Conservation (phyloP, 2,797 vertebrate genomes). For the Crypturellus tataupa region DNA sequence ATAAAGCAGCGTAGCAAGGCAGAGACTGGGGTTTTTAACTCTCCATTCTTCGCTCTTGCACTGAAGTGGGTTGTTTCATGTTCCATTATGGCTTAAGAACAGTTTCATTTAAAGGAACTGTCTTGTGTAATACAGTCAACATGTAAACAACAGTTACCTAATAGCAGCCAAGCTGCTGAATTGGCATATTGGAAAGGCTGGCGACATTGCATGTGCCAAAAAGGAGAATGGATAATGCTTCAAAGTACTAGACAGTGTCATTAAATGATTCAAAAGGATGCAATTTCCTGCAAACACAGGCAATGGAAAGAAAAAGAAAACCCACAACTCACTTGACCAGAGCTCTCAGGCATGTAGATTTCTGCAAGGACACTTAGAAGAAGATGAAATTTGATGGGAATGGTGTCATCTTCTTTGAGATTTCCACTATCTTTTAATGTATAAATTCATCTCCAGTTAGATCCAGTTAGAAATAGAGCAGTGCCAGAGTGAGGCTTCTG, state of each 20-base stretch:
- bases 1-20: not conserved
- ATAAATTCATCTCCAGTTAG: constrained; percentile 1
- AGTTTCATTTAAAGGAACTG: not conserved
- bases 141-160: not conserved
- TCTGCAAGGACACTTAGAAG: not conserved
- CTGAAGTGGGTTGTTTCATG: not conserved
- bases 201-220: not conserved
- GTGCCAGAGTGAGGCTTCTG: not conserved
- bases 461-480: not conserved
- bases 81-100: not conserved
- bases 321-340: not conserved
- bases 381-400: not conserved
- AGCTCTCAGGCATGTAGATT: not conserved
- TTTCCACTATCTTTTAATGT: not conserved
- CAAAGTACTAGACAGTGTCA: not conserved
- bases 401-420: not conserved
- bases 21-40: not conserved
- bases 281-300: not conserved
- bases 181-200: not conserved
- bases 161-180: constrained; percentile 25
- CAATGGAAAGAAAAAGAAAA: not conserved
- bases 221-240: not conserved
- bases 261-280: not conserved
- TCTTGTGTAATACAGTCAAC: accelerated
- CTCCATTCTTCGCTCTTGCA: not conserved